Conservation (phyloP, 2,888 invertebrate genomes). For the Tiphia femorata region DNA sequence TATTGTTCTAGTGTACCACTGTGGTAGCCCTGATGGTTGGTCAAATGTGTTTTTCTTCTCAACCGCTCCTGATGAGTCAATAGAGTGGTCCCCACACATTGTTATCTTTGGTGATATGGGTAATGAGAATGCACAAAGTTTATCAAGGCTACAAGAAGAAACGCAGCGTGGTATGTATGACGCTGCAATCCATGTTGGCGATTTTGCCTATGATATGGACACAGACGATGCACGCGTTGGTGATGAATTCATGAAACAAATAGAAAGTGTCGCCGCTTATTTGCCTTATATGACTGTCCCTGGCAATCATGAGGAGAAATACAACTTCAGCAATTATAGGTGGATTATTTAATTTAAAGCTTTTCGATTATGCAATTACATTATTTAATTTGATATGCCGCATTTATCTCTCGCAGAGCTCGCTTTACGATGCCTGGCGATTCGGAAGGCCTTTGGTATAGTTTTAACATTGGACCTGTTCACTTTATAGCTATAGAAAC, state of each 20-base stretch:
- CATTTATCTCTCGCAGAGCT: constrained; percentile 68
- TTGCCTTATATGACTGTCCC: constrained; percentile 94
- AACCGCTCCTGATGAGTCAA: constrained; percentile 76
- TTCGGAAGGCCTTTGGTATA: constrained; percentile 82
- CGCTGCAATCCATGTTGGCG: constrained; percentile 91
- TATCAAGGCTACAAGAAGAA: constrained; percentile 87
- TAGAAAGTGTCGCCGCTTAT: constrained; percentile 89
- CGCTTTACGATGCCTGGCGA: constrained; percentile 93
- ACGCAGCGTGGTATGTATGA: constrained; percentile 85
- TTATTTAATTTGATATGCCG: neutral
- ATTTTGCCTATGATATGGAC: constrained; percentile 96
- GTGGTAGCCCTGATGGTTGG: constrained; percentile 86
- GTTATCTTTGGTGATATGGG: constrained; percentile 97
- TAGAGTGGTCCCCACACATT: constrained; percentile 83
- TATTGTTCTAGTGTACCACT: constrained; percentile 89
- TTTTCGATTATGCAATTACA: neutral
- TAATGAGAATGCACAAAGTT: constrained; percentile 88
- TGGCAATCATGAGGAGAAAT: constrained; percentile 91
- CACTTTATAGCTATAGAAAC: constrained; percentile 94
- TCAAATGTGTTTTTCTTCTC: constrained; percentile 83
- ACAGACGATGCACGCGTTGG: constrained; percentile 84
- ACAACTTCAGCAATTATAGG: constrained; percentile 95
- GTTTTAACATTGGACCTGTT: constrained; percentile 89
- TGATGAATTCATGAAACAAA: constrained; percentile 93
- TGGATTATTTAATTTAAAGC: constrained; percentile 15